Percentiles rank a stretch among this genome's conserved stretches.
Evolutionary conservation across 2,888 invertebrate genomes (phyloP).

Genomic region (Rhamphomyia laevipes): DNA sequence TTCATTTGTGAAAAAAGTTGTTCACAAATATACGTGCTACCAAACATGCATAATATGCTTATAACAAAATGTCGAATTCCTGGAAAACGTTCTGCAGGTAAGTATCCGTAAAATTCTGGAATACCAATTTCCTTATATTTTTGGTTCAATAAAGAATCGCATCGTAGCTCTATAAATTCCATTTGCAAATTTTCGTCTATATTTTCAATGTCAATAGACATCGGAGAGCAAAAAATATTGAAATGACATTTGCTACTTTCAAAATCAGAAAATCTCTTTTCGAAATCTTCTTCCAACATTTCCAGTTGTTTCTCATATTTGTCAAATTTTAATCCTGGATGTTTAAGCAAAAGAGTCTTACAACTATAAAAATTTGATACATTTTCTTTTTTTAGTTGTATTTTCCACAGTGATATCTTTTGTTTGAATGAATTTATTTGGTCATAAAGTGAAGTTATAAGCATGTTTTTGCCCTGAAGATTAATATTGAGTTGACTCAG

Average conservation of each 20-base stretch:
- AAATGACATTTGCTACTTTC: too few species aligned
- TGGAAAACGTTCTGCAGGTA: background rate
- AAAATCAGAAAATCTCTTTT: too few species aligned
- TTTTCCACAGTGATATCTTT: background rate
- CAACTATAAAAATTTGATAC: too few species aligned
- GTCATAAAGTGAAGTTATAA: too few species aligned
- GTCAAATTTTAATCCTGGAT: background rate
- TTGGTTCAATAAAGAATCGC: background rate
- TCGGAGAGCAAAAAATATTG: too few species aligned
- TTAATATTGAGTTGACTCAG: background rate
- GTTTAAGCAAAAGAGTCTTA: too few species aligned
- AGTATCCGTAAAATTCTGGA: too few species aligned
- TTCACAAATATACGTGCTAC: background rate
- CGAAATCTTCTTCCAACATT: background rate
- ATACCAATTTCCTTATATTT: background rate
- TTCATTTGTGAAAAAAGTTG: background rate
- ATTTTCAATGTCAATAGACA: too few species aligned
- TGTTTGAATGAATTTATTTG: background rate
- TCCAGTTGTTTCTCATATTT: background rate
- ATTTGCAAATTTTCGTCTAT: background rate
- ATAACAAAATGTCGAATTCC: background rate
- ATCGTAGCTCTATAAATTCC: background rate
- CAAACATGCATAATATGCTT: background rate
- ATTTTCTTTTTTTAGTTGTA: background rate
- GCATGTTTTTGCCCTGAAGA: background rate